Conservation (phyloP, 2,888 invertebrate genomes). For the Imbricaverruca yamaguchii region DNA sequence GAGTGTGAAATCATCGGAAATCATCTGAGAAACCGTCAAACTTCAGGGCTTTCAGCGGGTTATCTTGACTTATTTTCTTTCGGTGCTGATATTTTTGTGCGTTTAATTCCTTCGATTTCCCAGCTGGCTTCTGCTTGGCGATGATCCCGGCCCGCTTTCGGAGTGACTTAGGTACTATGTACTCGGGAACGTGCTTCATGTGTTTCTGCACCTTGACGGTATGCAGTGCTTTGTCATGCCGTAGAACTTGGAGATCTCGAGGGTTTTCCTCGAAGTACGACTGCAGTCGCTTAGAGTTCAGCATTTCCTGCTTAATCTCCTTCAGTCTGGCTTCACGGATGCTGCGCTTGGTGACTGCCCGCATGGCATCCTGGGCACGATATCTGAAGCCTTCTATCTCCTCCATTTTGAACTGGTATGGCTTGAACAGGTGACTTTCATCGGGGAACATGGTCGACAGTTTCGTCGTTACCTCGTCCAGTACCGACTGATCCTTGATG, state of each 20-base stretch:
- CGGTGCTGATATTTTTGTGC: too few relatives aligned
- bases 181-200: slow-evolving; percentile 85
- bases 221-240: slow-evolving; percentile 70
- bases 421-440: slow-evolving; percentile 49
- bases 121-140: not conserved
- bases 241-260: slow-evolving; percentile 69
- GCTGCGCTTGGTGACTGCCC: slow-evolving; percentile 85
- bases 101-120: not conserved
- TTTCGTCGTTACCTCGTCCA: slow-evolving; percentile 67
- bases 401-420: slow-evolving; percentile 87
- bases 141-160: slow-evolving; percentile 53
- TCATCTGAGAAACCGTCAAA: not conserved
- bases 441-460: slow-evolving; percentile 55
- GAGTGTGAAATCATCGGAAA: not conserved
- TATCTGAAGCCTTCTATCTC: slow-evolving; percentile 95
- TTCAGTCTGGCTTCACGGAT: slow-evolving; percentile 88
- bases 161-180: slow-evolving; percentile 71
- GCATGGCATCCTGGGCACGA: slow-evolving; percentile 89
- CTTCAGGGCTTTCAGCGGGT: slow-evolving; percentile 7
- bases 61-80: not conserved
- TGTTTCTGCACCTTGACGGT: slow-evolving; percentile 76
- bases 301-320: slow-evolving; percentile 89
- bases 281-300: slow-evolving; percentile 81
- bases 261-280: slow-evolving; percentile 90
- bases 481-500: slow-evolving; percentile 61